Evolutionary conservation across 2,888 invertebrate genomes (phyloP).

Genomic region (Temnothorax rugatulus): DNA sequence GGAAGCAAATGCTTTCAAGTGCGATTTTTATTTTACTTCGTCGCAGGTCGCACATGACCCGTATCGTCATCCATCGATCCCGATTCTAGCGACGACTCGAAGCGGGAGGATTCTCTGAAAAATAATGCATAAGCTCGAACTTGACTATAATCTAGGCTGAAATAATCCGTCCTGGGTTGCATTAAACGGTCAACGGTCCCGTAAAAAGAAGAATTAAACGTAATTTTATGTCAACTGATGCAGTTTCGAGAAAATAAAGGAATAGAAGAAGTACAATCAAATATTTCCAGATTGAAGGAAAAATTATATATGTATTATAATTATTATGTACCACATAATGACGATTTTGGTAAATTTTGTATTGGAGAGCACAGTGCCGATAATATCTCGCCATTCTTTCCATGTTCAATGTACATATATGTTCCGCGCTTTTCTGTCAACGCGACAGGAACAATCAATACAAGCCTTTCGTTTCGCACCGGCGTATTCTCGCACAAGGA

Average conservation of each 20-base stretch:
- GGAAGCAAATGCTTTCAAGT: not conserved
- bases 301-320: not conserved
- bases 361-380: not conserved
- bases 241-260: not conserved
- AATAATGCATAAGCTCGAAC: slow-evolving; percentile 19
- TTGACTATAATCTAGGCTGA: slow-evolving; percentile 31
- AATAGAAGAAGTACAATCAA: not conserved
- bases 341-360: not conserved
- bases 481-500: slow-evolving; percentile 63
- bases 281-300: not conserved
- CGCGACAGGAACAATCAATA: slow-evolving; percentile 68
- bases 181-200: not conserved
- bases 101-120: not conserved
- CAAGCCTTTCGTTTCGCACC: slow-evolving; percentile 42
- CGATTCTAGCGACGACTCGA: not conserved
- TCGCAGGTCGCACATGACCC: not conserved
- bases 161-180: not conserved
- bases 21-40: slow-evolving; percentile 16
- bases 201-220: not conserved
- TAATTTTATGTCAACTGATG: not conserved
- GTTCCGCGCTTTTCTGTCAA: not conserved
- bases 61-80: not conserved
- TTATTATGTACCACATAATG: not conserved
- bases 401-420: too few species aligned
- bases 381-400: not conserved